Evolutionary conservation across 2,888 invertebrate species (phyloP).

Genomic region (Amiota mariae): DNA sequence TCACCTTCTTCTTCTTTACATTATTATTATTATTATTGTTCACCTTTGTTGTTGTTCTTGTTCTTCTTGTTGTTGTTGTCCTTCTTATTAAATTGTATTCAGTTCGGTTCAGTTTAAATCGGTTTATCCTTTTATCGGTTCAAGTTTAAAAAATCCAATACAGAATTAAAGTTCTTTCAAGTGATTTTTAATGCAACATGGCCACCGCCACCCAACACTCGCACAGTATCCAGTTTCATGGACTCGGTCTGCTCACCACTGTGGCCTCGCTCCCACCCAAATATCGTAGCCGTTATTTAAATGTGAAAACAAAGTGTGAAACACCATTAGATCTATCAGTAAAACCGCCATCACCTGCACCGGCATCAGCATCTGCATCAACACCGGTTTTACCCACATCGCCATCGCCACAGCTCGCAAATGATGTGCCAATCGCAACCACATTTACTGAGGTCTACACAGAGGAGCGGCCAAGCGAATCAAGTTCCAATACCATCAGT

Average conservation of each 20-base stretch:
- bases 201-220: constrained; percentile 51
- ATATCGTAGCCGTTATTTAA: constrained; percentile 73
- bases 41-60: constrained; percentile 40
- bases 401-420: constrained; percentile 28
- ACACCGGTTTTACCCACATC: neutral
- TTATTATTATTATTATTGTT: constrained; percentile 40
- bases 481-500: neutral
- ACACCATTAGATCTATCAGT: constrained; percentile 84
- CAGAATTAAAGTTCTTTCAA: constrained; percentile 7
- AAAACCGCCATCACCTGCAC: constrained; percentile 72
- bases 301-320: constrained; percentile 70
- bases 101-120: constrained; percentile 41
- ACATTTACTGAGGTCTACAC: constrained; percentile 64
- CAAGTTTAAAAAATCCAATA: neutral
- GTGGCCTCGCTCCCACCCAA: constrained; percentile 73
- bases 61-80: neutral
- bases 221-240: constrained; percentile 63
- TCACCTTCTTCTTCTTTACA: constrained; percentile 9
- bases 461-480: constrained; percentile 42
- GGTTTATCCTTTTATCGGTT: constrained; percentile 30
- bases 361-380: constrained; percentile 4
- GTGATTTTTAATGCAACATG: constrained; percentile 43
- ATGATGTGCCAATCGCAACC: constrained; percentile 64
- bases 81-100: neutral
- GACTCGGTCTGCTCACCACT: constrained; percentile 71